phyloP scores from a whole-genome alignment of 1,140 invertebrate genomes.

The Lethrus apterus region DNA sequence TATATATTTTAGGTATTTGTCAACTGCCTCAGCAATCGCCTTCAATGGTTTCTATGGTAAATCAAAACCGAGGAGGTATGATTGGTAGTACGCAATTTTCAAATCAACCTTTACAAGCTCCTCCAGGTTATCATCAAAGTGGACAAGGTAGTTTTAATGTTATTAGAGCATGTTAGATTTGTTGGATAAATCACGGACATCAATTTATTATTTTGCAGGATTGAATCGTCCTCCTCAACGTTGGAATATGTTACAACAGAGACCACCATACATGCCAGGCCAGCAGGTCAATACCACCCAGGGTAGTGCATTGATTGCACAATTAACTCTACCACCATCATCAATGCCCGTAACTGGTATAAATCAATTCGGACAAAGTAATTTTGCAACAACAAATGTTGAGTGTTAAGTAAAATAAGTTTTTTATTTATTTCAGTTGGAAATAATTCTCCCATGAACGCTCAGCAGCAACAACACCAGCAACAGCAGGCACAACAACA shows the following conservation, averaged over 20 bases:
- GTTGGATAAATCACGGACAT: no score
- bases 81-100: slow-evolving; percentile 36
- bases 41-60: slow-evolving; percentile 19
- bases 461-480: slow-evolving; percentile 42
- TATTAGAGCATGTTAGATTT: not conserved
- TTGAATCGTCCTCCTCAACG: slow-evolving; percentile 7
- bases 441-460: slow-evolving; percentile 41
- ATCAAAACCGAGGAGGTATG: slow-evolving; percentile 24
- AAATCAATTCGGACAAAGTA: slow-evolving; percentile 39
- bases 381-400: no score
- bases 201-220: slow-evolving; percentile 2
- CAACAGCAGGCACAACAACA: slow-evolving; percentile 22
- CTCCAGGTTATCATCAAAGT: slow-evolving; percentile 45
- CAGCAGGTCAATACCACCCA: slow-evolving; percentile 36
- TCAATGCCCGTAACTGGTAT: slow-evolving; percentile 44
- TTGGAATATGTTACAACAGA: slow-evolving; percentile 38
- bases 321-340: slow-evolving; percentile 58
- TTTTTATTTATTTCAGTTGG: slow-evolving; percentile 31
- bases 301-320: slow-evolving; percentile 58
- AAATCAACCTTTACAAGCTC: slow-evolving; percentile 45
- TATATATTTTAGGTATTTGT: no score
- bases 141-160: not conserved
- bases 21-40: no score
- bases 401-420: no score
- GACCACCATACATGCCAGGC: slow-evolving; percentile 40